These are phyloP conservation scores for Bubo blakistoni DNA, from an alignment of 2,113 vertebrate species.

Conservation along the genomic window DNA sequence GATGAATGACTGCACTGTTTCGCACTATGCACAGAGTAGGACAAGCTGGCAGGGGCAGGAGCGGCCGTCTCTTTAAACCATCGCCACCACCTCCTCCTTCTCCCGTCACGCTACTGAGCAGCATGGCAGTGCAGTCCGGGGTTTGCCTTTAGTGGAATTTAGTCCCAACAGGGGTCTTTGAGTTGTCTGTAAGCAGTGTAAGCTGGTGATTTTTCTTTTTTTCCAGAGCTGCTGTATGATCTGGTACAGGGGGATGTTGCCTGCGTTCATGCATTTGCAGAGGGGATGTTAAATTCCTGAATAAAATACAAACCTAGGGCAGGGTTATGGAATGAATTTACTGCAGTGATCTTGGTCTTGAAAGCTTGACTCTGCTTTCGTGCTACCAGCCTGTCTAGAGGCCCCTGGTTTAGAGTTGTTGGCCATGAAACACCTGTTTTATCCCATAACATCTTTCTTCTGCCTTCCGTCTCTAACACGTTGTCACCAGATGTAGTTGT, in stretches of 20 bases:
- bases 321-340: slow-evolving; percentile 44
- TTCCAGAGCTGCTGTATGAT: slow-evolving; percentile 44
- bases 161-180: slow-evolving; percentile 54
- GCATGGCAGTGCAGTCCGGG: slow-evolving; percentile 41
- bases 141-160: slow-evolving; percentile 64
- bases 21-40: slow-evolving; percentile 71
- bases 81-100: slow-evolving; percentile 28
- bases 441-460: not conserved
- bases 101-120: slow-evolving; percentile 65
- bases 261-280: slow-evolving; percentile 27
- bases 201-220: slow-evolving; percentile 20
- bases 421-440: not conserved
- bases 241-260: slow-evolving; percentile 21
- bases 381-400: not conserved
- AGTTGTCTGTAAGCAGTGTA: slow-evolving; percentile 60
- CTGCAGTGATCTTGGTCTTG: slow-evolving; percentile 43
- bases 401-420: not conserved
- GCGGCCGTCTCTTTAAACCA: slow-evolving; percentile 39
- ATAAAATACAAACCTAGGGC: slow-evolving; percentile 68
- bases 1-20: slow-evolving; percentile 69
- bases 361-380: slow-evolving; percentile 35
- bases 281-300: slow-evolving; percentile 48
- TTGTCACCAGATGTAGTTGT: not conserved
- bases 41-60: slow-evolving; percentile 61
- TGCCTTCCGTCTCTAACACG: not conserved